Conservation (phyloP, 2,888 invertebrate species). For the Pinctada fucata region DNA sequence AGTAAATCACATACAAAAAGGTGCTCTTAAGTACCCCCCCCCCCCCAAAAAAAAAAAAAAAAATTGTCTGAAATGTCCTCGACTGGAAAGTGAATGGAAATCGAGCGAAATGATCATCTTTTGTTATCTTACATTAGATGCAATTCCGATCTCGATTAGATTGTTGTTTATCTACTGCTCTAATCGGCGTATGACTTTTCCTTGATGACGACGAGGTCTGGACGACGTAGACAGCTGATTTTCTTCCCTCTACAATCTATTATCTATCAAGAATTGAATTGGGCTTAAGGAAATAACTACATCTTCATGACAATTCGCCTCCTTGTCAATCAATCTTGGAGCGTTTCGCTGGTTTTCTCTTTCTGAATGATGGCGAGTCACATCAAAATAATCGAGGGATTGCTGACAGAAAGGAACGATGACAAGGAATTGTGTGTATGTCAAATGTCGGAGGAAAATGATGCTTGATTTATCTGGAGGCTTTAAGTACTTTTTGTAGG, state of each 20-base stretch:
- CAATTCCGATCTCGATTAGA: background rate
- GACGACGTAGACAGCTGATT: background rate
- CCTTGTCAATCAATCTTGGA: background rate
- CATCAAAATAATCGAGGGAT: too few relatives aligned
- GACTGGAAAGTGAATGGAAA: too few relatives aligned
- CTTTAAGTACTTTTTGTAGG: background rate
- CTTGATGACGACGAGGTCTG: background rate
- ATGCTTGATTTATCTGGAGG: background rate
- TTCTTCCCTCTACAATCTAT: background rate
- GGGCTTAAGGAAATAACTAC: conserved; percentile 1
- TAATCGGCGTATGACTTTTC: background rate
- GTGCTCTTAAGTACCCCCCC: too few relatives aligned
- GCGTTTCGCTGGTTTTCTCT: background rate
- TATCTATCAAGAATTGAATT: conserved; percentile 1
- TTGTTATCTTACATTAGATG: background rate
- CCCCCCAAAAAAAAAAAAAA: too few relatives aligned
- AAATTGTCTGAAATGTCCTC: too few relatives aligned
- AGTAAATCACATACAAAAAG: too few relatives aligned
- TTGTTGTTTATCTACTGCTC: background rate
- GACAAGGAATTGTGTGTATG: too few relatives aligned
- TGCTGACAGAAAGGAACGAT: too few relatives aligned
- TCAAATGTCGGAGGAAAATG: background rate
- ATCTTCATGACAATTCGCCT: background rate
- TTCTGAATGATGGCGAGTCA: too few relatives aligned
- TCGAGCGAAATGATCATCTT: background rate